Conservation (phyloP, 2,888 invertebrate genomes). For the Melieria crassipennis region DNA sequence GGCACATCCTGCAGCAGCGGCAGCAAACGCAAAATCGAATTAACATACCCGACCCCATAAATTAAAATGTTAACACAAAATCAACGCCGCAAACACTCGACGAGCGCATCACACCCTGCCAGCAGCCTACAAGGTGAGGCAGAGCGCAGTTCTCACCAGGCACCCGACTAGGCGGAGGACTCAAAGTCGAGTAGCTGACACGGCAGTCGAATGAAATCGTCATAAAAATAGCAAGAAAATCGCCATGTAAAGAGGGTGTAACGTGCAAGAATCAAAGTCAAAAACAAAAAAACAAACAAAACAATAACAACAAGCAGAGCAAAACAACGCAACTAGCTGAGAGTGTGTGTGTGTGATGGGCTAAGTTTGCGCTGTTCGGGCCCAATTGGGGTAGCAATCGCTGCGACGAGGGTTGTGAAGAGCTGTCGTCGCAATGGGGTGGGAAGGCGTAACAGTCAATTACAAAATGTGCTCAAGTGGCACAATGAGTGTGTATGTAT, state of each 20-base stretch:
- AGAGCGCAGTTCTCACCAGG: no score
- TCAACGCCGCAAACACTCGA: no score
- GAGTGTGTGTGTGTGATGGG: constrained; percentile 18
- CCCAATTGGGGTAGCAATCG: constrained; percentile 16
- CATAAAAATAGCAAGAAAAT: constrained; percentile 37
- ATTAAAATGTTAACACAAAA: constrained; percentile 48
- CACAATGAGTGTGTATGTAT: neutral
- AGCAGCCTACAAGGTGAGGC: no score
- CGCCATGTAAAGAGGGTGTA: constrained; percentile 50
- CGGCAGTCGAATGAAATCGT: constrained; percentile 35
- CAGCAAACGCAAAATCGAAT: neutral
- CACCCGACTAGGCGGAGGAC: no score
- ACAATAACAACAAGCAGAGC: constrained; percentile 40
- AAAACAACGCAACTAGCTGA: constrained; percentile 26
- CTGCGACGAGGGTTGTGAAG: neutral
- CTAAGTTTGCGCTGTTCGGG: neutral
- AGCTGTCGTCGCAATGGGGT: constrained; percentile 14
- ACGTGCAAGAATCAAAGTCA: constrained; percentile 18
- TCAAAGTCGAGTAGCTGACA: neutral
- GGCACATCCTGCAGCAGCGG: neutral
- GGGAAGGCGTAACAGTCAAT: constrained; percentile 23
- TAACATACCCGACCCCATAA: constrained; percentile 54
- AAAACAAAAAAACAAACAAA: constrained; percentile 44
- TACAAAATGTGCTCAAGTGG: neutral
- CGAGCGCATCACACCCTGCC: no score